Base-by-base conservation (phyloP, 2,113 vertebrate species). In the Saccopteryx leptura region DNA sequence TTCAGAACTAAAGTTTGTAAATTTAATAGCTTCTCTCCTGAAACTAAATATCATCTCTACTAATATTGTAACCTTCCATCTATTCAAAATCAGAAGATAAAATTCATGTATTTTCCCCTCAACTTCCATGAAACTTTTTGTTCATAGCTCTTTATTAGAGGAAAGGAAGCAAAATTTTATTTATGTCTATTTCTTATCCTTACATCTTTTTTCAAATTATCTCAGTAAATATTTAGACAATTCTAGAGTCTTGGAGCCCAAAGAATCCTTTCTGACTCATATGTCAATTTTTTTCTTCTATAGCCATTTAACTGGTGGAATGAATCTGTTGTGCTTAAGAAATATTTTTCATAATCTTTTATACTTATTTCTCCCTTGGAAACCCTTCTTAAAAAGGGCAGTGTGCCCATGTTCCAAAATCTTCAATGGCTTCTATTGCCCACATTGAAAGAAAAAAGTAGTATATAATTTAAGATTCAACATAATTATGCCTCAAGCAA, bases 1-100 rank as follows among this genome's bases (percentile, higher is more conserved):
- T 94, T 94, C 63, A 94, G 50, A 96, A 93, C 54, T 65, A 10
- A 94, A 84, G 58, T 61, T 91, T 96, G 19, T 88, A 82, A 90
- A 93, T 78, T 58, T 82, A 31, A 28, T 46, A 92, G 26, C 15
- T 92, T 95, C 66, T 88, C 56, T 92, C 72, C n/a, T 93, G 58
- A 93, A 96, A 74, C 2, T 80, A 83, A 89, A 60, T 39, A 79
- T 65, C 6, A 83, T 12, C 86, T 96, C 19, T 83, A 48, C 31
- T 89, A 93, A 93, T 54, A 48, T 9, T 33, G 1, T 85, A 88
- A 78, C 7, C 10, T 93, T 33, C 2, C 19, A 92, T 61, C 75
- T 82, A 94, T 87, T 87, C 14, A 66, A 84, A 93, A 91, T 50
- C 82, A 94, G 58, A 69, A 78, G 10, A 90, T 31, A 46, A 9